Conservation (phyloP, 2,797 vertebrate genomes). For the Vireo griseus region DNA sequence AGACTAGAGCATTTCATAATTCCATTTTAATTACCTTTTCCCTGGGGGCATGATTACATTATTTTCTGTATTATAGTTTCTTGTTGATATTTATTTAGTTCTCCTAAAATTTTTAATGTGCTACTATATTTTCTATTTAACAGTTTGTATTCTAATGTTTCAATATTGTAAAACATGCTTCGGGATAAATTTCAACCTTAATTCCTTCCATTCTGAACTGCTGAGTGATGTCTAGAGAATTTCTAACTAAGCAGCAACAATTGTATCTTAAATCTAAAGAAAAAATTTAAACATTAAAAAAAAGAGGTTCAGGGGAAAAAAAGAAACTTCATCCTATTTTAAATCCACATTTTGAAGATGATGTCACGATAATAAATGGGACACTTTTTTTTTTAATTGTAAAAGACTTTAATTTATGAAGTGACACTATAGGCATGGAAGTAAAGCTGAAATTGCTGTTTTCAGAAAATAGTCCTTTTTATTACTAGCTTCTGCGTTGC, state of each 20-base stretch:
- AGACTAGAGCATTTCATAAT: background rate
- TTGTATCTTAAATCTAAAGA: background rate
- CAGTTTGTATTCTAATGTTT: background rate
- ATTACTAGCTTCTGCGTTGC: background rate
- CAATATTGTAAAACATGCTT: background rate
- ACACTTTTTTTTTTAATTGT: background rate
- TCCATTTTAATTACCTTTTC: background rate
- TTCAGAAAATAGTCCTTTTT: background rate
- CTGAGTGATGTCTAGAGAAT: background rate
- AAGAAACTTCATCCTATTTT: background rate
- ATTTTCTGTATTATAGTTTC: background rate
- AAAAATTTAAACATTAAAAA: background rate
- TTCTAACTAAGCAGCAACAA: background rate
- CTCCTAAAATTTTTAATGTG: background rate
- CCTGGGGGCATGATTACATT: background rate
- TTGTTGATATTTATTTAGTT: background rate
- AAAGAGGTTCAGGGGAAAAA: background rate
- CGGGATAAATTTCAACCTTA: background rate
- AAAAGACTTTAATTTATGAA: background rate
- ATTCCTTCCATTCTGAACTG: background rate
- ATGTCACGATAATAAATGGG: background rate
- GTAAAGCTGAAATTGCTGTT: background rate
- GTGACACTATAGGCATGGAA: rapidly evolving
- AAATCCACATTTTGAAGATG: background rate
- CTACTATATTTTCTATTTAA: background rate